phyloP scores from a whole-genome alignment of 2,888 invertebrate genomes.

The Diploptera punctata region DNA sequence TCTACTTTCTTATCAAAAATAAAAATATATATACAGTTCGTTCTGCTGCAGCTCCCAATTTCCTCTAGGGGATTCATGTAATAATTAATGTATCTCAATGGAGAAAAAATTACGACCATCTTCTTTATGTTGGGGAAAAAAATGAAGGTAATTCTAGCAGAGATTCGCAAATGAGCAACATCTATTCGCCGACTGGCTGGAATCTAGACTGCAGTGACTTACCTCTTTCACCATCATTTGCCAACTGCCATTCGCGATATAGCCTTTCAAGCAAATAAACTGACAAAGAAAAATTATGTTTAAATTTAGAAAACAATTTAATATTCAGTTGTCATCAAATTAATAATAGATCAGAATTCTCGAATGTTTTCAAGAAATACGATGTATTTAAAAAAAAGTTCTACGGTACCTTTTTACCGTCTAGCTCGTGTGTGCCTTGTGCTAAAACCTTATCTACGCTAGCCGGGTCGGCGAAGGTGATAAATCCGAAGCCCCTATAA shows the following conservation, averaged over 20 bases:
- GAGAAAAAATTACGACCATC: constrained; percentile 3
- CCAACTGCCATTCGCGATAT: background rate
- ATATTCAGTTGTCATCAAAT: constrained; percentile 6
- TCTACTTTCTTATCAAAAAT: constrained; percentile 3
- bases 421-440: constrained; percentile 98
- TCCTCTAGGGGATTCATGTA: constrained; percentile 9
- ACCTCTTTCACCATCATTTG: constrained; percentile 9
- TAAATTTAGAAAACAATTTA: no score
- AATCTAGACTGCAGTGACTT: constrained; percentile 11
- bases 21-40: background rate
- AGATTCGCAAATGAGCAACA: constrained; percentile 2
- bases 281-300: no score
- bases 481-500: constrained; percentile 99
- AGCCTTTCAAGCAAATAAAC: background rate
- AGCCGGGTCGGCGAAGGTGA: constrained; percentile 98
- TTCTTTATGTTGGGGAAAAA: background rate
- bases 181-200: constrained; percentile 11
- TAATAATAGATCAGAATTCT: background rate
- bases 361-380: background rate
- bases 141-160: background rate
- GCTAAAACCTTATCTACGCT: constrained; percentile 99
- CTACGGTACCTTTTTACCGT: constrained; percentile 93
- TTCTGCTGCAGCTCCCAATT: background rate
- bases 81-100: constrained; percentile 19
- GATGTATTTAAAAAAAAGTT: constrained; percentile 31